Evolutionary conservation across 2,113 vertebrate species (phyloP), one percentile per base, ranked within the genome.

Genomic region (Podarcis muralis): DNA sequence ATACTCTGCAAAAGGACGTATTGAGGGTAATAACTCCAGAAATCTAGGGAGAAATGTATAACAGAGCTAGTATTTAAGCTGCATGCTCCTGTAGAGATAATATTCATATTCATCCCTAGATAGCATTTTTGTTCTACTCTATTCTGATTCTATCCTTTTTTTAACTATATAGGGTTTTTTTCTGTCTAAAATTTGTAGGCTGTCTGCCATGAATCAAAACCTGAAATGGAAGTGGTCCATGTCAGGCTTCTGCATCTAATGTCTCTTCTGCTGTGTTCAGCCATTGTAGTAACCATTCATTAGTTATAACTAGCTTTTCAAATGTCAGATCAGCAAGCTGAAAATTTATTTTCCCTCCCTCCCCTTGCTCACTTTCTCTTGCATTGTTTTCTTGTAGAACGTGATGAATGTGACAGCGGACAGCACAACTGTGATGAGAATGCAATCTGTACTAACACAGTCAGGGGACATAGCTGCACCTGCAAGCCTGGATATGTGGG

Each of bases 381-480:
- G 40, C 74, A 65, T 81, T 30, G 68, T 85, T 91, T 84, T 81
- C 48, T 87, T 85, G 32, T 91, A 99, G 99, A 99, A 92, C 98
- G 97, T 0, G 98, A 99, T 22, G 98, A 99, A 88, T 99, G 99
- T 84, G 96, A 97, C 91, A 97, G 95, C 0, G 95, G 97, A 77
- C 97, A 98, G 91, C 97, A 97, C 91, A 95, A 91, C 90, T 99
- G 99, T 88, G 98, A 99, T 53, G 95, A 97, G 90, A 98, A 98
- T 0, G 98, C 98, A 87, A 98, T 99, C 97, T 99, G 99, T 93
- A 98, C 98, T 71, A 99, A 99, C 95, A 98, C 98, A n/a, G 96
- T 99, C 94, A 96, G 97, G 90, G 98, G 98, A 74, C 98, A 99
- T 91, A 98, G 97, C 97, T 99, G 99, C 92, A 99, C 98, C 96